These are phyloP conservation scores for Metopolophium dirhodum DNA, from an alignment of 1,140 invertebrate genomes.

Conservation along the genomic window DNA sequence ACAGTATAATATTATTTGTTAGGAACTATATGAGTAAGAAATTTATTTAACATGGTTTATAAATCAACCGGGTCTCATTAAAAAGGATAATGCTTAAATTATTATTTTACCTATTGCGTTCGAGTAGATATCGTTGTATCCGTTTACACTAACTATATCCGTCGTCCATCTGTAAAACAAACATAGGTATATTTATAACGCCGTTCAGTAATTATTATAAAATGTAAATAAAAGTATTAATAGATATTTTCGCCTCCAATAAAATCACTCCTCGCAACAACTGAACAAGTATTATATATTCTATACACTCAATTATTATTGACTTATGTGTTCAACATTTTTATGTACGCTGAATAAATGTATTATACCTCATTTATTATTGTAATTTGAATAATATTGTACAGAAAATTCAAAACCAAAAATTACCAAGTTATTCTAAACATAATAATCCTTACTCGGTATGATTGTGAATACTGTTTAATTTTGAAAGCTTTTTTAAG, in stretches of 20 bases:
- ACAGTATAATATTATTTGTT: not conserved
- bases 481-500: constrained; percentile 38
- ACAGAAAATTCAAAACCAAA: not conserved
- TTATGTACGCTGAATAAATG: not conserved
- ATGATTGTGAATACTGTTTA: constrained; percentile 63
- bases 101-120: constrained; percentile 79
- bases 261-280: not conserved
- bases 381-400: not conserved
- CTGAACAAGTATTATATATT: no score
- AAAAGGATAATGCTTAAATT: not conserved
- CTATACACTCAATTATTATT: no score
- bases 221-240: not conserved
- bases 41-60: not conserved
- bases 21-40: not conserved
- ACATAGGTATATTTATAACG: not conserved
- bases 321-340: no score
- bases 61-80: not conserved
- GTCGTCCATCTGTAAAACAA: constrained; percentile 70
- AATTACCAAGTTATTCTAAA: not conserved
- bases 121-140: constrained; percentile 79
- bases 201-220: not conserved
- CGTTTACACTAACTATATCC: constrained; percentile 75
- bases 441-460: constrained; percentile 64
- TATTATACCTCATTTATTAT: not conserved
- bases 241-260: not conserved